Conservation (phyloP, 2,797 vertebrate genomes). For the Chromobotia macracanthus region DNA sequence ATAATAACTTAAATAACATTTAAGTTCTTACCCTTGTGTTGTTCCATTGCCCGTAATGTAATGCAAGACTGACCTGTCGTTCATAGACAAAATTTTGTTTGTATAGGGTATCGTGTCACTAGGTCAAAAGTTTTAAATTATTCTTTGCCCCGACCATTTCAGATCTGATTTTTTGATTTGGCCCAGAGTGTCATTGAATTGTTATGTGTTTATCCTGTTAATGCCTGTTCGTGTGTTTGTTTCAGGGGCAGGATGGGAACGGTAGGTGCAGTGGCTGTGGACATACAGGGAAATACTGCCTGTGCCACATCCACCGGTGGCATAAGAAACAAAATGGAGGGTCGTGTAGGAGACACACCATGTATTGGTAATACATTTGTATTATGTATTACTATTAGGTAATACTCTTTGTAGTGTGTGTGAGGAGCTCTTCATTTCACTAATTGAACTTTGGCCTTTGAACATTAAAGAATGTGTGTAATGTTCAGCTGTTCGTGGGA, state of each 20-base stretch:
- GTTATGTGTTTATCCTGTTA: constrained; percentile 6
- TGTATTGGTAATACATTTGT: constrained; percentile 81
- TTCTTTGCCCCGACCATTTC: neutral
- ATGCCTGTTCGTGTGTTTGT: constrained; percentile 27
- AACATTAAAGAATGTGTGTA: constrained; percentile 41
- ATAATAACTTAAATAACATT: neutral
- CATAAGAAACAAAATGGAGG: constrained; percentile 85
- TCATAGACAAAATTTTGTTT: too few species aligned
- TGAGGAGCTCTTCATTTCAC: neutral
- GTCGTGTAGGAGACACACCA: constrained; percentile 86
- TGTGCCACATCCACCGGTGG: constrained; percentile 86
- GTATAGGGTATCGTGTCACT: too few species aligned
- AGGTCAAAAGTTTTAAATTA: too few species aligned
- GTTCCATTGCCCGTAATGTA: too few species aligned
- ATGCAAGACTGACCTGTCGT: too few species aligned
- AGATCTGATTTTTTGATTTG: too few species aligned
- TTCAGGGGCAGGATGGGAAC: constrained; percentile 82
- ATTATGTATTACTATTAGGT: too few species aligned
- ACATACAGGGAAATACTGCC: constrained; percentile 79
- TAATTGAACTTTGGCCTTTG: constrained; percentile 44
- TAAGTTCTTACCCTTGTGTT: too few species aligned
- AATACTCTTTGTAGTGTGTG: neutral
- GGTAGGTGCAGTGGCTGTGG: constrained; percentile 85
- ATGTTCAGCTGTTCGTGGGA: constrained; percentile 41
- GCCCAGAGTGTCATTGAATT: too few species aligned